Base-by-base conservation (phyloP, 2,797 vertebrate species). In the Acrossocheilus fasciatus region DNA sequence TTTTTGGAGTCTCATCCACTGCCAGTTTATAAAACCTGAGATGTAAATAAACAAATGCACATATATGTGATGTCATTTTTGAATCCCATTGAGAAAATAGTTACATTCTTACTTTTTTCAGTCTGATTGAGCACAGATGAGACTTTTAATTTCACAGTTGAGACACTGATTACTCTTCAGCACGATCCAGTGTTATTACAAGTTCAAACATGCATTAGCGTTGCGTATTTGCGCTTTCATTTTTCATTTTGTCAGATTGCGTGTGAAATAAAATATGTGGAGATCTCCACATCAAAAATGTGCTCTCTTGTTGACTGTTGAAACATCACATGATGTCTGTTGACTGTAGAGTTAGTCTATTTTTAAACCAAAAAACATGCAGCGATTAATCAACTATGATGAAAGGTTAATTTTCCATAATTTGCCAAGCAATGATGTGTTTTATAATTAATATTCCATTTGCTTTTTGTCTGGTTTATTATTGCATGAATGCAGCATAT, bases 401-500 rank as follows among this genome's bases (percentile, higher is more conserved):
- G 75, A 85, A 68, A 70, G 64, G 45, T 84, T 84, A 30, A 77
- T 88, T 85, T 86, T 90, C 81, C 70, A 79, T 83, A 88, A 90
- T 81, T 83, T 84, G 79, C 85, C 82, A 64, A 87, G 85, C 34
- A 84, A 92, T 90, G 54, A 88, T 80, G 69, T 86, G 50, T 81
- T 89, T 82, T 72, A 83, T 64, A 86, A 86, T 54, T 89, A 85
- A 81, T 87, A 36, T 90, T 88, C 77, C 77, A 75, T 87, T 82
- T 85, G 84, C 30, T 83, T 78, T 86, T 70, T 85, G 78, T 64
- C 84, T 82, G 82, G 72, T 86, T 76, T 64, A 47, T 81, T 64
- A 70, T 87, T 87, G 85, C 82, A 86, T 41, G 84, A 90, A 88
- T 82, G 78, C 39, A 80, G 64, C 75, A 82, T 91, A 90, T 90